These are phyloP conservation scores for Drosophila miranda DNA, from an alignment of 1,140 invertebrate species.

Conservation along the genomic window DNA sequence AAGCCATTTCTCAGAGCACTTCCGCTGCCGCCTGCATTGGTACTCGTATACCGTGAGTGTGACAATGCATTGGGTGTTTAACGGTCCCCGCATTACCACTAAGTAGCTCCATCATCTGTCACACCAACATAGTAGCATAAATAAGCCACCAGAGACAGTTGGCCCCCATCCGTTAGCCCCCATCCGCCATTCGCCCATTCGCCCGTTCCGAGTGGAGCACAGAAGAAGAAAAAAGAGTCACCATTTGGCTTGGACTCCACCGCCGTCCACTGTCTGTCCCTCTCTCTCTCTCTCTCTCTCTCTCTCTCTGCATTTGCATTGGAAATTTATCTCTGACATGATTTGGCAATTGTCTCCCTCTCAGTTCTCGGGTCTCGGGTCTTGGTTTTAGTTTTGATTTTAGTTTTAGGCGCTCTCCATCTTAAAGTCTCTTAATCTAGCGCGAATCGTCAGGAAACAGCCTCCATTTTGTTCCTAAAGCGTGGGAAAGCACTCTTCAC, in stretches of 20 bases:
- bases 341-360: slow-evolving; percentile 40
- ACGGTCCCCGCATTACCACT: slow-evolving; percentile 59
- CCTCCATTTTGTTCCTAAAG: slow-evolving; percentile 50
- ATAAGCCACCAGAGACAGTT: slow-evolving; percentile 54
- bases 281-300: neutral
- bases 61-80: slow-evolving; percentile 44
- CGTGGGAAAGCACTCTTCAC: slow-evolving; percentile 59
- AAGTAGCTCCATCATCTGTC: slow-evolving; percentile 54
- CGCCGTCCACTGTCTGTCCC: neutral
- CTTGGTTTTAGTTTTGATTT: neutral
- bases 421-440: slow-evolving; percentile 12
- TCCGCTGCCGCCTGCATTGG: slow-evolving; percentile 4
- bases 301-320: slow-evolving; percentile 44
- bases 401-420: neutral
- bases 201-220: slow-evolving; percentile 33
- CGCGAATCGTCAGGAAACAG: slow-evolving; percentile 33
- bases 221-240: slow-evolving; percentile 22
- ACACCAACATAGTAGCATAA: slow-evolving; percentile 66
- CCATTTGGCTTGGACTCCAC: slow-evolving; percentile 13
- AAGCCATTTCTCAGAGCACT: slow-evolving; percentile 41
- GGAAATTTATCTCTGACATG: slow-evolving; percentile 55
- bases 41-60: slow-evolving; percentile 9
- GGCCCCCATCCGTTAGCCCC: slow-evolving; percentile 22
- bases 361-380: neutral
- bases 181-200: slow-evolving; percentile 1